Conservation (phyloP, 2,797 vertebrate genomes). For the Phalanger gymnotis region DNA sequence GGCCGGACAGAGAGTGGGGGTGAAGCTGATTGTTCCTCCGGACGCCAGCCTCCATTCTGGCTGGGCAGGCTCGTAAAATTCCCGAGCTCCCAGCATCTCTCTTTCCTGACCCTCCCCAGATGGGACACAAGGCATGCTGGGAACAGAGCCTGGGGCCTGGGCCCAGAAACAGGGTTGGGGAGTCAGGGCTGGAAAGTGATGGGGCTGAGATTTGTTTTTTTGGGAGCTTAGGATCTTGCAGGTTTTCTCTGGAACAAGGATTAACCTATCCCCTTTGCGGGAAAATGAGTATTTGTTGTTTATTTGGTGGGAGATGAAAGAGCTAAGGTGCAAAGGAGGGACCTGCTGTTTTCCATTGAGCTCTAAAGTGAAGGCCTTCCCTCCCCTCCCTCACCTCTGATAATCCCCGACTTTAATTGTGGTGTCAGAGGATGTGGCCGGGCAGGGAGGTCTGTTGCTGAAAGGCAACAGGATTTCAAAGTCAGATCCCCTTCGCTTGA, state of each 20-base stretch:
- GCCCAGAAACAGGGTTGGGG: conserved; percentile 31
- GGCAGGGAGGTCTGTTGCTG: background rate
- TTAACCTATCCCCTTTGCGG: background rate
- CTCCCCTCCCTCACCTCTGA: background rate
- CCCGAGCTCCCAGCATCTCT: conserved; percentile 55
- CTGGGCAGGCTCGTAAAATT: conserved; percentile 64
- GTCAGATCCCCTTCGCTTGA: conserved; percentile 30
- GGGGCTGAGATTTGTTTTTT: background rate
- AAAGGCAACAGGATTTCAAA: conserved; percentile 35
- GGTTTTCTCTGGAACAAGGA: conserved; percentile 40
- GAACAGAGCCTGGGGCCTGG: conserved; percentile 44
- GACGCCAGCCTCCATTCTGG: conserved; percentile 16
- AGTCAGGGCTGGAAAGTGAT: conserved; percentile 30
- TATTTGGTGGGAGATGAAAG: background rate
- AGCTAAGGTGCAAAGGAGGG: conserved; percentile 1
- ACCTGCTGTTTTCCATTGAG: background rate
- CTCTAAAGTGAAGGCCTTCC: background rate
- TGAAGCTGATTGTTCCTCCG: conserved; percentile 18
- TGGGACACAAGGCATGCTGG: conserved; percentile 49
- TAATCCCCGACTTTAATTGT: background rate
- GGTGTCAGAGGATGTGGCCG: background rate
- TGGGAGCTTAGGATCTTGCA: background rate
- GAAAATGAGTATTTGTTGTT: conserved; percentile 40
- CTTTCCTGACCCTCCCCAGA: conserved; percentile 49
- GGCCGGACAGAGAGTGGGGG: background rate